These are phyloP conservation scores for Cancer borealis DNA, from an alignment of 2,888 invertebrate genomes.

Conservation along the genomic window DNA sequence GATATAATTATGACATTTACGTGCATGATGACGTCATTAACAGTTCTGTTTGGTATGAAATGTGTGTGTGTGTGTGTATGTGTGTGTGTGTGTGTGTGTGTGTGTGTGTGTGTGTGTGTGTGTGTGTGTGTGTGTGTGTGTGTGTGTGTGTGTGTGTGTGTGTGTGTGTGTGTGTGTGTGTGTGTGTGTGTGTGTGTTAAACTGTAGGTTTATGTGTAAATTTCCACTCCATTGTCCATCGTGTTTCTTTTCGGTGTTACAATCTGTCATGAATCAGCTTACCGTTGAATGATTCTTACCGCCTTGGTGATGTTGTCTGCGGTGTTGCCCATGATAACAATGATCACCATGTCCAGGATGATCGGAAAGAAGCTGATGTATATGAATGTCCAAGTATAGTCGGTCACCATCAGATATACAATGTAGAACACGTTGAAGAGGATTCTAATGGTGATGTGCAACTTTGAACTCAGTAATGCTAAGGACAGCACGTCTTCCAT, in stretches of 20 bases:
- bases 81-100: no score
- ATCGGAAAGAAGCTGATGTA: not conserved
- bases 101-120: not conserved
- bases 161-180: no score
- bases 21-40: no score
- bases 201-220: no score
- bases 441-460: not conserved
- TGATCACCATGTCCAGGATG: not conserved
- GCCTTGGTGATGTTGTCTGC: not conserved
- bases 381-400: not conserved
- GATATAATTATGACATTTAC: no score
- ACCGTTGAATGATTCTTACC: not conserved
- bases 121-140: no score
- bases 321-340: not conserved
- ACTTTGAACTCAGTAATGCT: not conserved
- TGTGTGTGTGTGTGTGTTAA: no score
- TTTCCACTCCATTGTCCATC: no score
- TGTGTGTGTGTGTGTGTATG: not conserved
- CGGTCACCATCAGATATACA: not conserved
- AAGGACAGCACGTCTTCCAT: not conserved
- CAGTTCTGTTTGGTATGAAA: no score
- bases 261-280: no score
- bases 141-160: not conserved
- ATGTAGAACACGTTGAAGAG: not conserved
- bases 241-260: no score